A percentile compares a stretch with the other conserved stretches of the same genome.
These are phyloP conservation scores for Neolamprologus ventralis DNA, from an alignment of 2,113 vertebrate species.

Conservation along the genomic window DNA sequence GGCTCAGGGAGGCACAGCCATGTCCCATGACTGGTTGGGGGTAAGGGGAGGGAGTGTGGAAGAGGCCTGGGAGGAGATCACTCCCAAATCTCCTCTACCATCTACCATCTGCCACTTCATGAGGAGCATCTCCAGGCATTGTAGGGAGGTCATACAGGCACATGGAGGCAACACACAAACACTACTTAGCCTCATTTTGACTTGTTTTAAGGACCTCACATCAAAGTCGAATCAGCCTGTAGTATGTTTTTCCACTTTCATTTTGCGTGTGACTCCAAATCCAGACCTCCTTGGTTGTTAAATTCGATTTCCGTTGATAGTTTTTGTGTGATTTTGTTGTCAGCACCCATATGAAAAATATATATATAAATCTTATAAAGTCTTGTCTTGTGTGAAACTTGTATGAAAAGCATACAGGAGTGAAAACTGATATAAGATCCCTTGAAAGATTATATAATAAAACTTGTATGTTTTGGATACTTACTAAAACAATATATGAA, in stretches of 20 bases:
- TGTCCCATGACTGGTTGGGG: not conserved
- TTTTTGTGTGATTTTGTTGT: not conserved
- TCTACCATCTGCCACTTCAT: not conserved
- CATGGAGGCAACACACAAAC: not conserved
- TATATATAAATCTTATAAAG: no score
- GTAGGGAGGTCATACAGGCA: not conserved
- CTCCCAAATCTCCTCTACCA: not conserved
- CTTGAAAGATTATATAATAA: no score
- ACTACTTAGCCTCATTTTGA: not conserved
- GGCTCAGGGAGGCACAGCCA: not conserved
- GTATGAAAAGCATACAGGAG: no score
- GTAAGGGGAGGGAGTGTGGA: not conserved
- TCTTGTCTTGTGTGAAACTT: no score
- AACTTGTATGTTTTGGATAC: no score
- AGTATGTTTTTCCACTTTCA: not conserved
- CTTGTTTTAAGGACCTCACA: not conserved
- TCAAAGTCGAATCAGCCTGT: not conserved
- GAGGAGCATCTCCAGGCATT: not conserved
- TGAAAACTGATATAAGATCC: no score
- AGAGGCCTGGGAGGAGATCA: not conserved
- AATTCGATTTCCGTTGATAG: not conserved
- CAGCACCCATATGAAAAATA: no score
- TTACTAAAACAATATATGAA: no score
- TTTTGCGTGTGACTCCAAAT: not conserved
- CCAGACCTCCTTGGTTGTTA: not conserved